Conservation (phyloP, 2,113 vertebrate genomes). For the Sturnus vulgaris region DNA sequence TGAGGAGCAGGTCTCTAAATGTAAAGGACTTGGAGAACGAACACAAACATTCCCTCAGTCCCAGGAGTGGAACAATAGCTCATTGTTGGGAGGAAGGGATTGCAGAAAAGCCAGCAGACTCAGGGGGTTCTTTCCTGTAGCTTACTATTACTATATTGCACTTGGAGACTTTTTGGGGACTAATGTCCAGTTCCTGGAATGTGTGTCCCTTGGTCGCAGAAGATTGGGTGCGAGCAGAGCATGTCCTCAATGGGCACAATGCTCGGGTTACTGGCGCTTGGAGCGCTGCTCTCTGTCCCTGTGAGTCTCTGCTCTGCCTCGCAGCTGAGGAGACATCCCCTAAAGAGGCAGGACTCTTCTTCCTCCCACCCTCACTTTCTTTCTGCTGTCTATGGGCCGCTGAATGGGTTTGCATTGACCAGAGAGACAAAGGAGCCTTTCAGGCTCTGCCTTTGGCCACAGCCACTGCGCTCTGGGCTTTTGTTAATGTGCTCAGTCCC, state of each 20-base stretch:
- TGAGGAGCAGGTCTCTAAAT: not conserved
- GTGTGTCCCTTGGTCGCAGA: not conserved
- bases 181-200: not conserved
- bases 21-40: not conserved
- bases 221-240: not conserved
- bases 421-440: slow-evolving; percentile 73
- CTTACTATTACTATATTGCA: not conserved
- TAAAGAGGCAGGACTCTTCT: slow-evolving; percentile 56
- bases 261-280: not conserved
- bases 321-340: slow-evolving; percentile 65
- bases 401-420: slow-evolving; percentile 74
- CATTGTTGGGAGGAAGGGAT: not conserved
- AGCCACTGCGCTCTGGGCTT: slow-evolving; percentile 45
- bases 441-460: slow-evolving; percentile 22
- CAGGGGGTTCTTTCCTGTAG: not conserved
- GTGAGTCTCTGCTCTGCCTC: not conserved
- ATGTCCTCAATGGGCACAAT: not conserved
- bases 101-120: not conserved
- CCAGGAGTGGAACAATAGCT: slow-evolving; percentile 14
- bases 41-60: slow-evolving; percentile 25
- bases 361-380: slow-evolving; percentile 39
- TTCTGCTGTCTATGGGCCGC: slow-evolving; percentile 28
- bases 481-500: slow-evolving; percentile 56
- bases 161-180: not conserved
- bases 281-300: not conserved